Evolutionary conservation across 2,888 invertebrate species (phyloP), one percentile per base, ranked within the genome.

Genomic region (Cosmorhoe ocellata): DNA sequence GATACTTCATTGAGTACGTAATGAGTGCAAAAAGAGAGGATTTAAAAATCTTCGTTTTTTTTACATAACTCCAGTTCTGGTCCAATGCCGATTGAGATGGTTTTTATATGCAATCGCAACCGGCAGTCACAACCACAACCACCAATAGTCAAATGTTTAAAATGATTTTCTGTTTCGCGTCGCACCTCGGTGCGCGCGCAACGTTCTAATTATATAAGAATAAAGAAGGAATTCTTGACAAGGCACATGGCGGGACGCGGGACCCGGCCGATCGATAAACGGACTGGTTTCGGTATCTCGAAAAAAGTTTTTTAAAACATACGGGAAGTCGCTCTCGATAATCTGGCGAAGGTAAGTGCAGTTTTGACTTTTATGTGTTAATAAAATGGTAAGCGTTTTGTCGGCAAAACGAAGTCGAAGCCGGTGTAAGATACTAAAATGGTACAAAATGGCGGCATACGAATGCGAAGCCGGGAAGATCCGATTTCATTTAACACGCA

Each of bases 341-440:
- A 88, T 88, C 88, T 82, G 76, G 73, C 72, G 74, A 69, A 74
- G 75, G 83, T 86, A 86, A 86, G 79, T 88, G 88, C 88, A 83
- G 84, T 86, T 87, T 85, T 87, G 84, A 87, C 85, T 88, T 86
- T 85, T 84, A 89, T 85, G 88, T 88, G 87, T 87, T 86, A 87
- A 88, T 89, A 86, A 87, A 88, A 86, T 76, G 84, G 85, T 86
- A 84, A 84, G 72, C 84, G 81, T 87, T 87, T 86, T 85, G 86
- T 84, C 82, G 79, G 81, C 79, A 61, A 76, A 83, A 76, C 74
- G 67, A 64, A 59, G 58, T 55, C 71, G 66, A 66, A 71, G 69
- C 67, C 70, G 66, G 68, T 74, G 71, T 76, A 64, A 10, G 64
- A 73, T 74, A 76, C 74, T 49, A 51, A 69, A 66, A 64, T 64